phyloP scores from a whole-genome alignment of 1,140 invertebrate species.

The Acyrthosiphon pisum region DNA sequence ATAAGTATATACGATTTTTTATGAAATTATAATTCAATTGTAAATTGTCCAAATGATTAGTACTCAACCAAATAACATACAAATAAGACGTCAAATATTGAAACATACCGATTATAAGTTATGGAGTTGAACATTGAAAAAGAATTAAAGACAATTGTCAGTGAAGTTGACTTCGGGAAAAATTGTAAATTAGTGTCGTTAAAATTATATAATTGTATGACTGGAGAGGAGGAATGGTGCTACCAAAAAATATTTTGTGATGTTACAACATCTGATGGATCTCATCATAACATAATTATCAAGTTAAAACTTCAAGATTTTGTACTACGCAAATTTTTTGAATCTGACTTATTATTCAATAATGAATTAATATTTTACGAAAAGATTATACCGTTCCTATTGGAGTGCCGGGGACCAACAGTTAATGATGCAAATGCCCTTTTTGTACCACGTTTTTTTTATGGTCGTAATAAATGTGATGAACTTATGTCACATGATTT shows the following conservation, averaged over 20 bases:
- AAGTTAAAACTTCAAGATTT: not conserved
- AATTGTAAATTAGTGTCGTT: constrained; percentile 38
- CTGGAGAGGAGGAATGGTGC: too few species aligned
- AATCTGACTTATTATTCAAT: not conserved
- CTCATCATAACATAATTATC: not conserved
- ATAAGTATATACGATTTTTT: too few species aligned
- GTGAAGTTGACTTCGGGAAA: not conserved
- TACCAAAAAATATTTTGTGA: constrained; percentile 6
- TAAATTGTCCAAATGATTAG: too few species aligned
- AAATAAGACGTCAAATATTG: too few species aligned
- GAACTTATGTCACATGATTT: not conserved
- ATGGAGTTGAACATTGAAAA: not conserved
- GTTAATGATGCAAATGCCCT: not conserved
- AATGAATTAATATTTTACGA: constrained; percentile 52
- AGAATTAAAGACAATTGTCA: not conserved
- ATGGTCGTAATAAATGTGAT: constrained; percentile 1
- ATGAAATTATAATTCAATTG: too few species aligned
- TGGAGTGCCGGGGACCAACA: too few species aligned
- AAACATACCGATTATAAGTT: too few species aligned
- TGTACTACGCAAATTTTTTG: not conserved
- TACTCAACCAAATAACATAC: too few species aligned
- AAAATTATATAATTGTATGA: not conserved
- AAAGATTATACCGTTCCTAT: not conserved
- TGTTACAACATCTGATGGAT: not conserved
- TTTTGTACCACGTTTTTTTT: not conserved